Conservation (phyloP, 2,888 invertebrate species). For the Hemaris fuciformis region DNA sequence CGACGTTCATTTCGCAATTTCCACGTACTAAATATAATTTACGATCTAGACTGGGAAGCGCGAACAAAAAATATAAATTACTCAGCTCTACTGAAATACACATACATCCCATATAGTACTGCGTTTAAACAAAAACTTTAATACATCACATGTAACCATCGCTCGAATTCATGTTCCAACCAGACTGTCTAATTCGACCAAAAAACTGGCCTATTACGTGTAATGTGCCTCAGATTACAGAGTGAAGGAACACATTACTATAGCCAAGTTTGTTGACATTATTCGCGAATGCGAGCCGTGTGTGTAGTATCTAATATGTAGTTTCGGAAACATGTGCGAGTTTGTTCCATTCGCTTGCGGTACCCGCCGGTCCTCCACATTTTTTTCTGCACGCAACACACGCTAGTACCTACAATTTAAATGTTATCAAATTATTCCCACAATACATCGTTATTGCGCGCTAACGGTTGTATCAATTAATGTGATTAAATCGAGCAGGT, state of each 20-base stretch:
- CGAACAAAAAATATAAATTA: constrained; percentile 31
- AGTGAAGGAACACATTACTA: constrained; percentile 62
- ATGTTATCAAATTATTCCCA: constrained; percentile 74
- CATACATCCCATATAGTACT: constrained; percentile 33
- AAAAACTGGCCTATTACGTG: constrained; percentile 55
- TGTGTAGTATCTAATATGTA: neutral
- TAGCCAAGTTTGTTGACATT: constrained; percentile 60
- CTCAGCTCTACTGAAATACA: constrained; percentile 22
- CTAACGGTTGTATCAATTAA: constrained; percentile 78
- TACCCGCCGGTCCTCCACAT: constrained; percentile 27
- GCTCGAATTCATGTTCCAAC: constrained; percentile 40
- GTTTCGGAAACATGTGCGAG: constrained; percentile 26
- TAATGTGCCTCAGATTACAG: constrained; percentile 69
- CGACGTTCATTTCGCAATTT: constrained; percentile 36
- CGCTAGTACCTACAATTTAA: constrained; percentile 37
- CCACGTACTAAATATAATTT: constrained; percentile 37
- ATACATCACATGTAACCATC: constrained; percentile 43
- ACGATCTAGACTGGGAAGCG: constrained; percentile 19
- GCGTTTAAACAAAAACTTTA: constrained; percentile 36
- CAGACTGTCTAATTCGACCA: constrained; percentile 46
- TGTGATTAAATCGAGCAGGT: constrained; percentile 71
- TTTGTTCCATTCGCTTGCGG: constrained; percentile 44
- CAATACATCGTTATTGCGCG: constrained; percentile 72
- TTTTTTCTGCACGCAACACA: constrained; percentile 52
- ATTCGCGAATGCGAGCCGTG: constrained; percentile 35